phyloP scores from a whole-genome alignment of 1,140 invertebrate genomes.

The Frieseomelitta varia region DNA sequence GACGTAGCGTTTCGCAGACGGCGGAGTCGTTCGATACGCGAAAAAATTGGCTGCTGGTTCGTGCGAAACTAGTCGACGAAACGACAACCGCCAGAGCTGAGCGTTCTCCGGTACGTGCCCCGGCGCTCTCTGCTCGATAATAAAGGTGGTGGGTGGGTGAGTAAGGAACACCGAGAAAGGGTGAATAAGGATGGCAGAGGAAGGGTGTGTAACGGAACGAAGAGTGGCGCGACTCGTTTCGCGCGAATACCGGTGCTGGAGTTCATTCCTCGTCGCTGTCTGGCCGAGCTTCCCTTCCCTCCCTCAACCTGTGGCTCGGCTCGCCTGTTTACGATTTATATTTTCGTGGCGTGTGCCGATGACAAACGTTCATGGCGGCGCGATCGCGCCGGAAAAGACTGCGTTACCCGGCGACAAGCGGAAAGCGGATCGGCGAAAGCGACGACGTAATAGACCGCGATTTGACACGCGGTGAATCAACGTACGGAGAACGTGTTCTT shows the following conservation, averaged over 20 bases:
- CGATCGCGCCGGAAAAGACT: not conserved
- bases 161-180: not conserved
- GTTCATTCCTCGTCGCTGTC: conserved; percentile 62
- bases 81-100: conserved; percentile 1
- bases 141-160: conserved; percentile 18
- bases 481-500: not conserved
- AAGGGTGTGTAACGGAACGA: conserved; percentile 2
- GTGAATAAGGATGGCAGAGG: not conserved
- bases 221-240: conserved; percentile 33
- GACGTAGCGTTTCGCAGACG: conserved; percentile 15
- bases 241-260: conserved; percentile 52
- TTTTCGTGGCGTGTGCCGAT: conserved; percentile 54
- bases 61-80: conserved; percentile 29
- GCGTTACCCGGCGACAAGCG: conserved; percentile 1
- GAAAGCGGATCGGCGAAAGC: not conserved
- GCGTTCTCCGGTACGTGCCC: conserved; percentile 49
- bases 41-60: conserved; percentile 38
- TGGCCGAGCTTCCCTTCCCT: not conserved
- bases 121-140: conserved; percentile 48
- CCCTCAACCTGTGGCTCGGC: conserved; percentile 64
- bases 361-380: conserved; percentile 57
- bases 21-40: conserved; percentile 33
- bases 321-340: conserved; percentile 66
- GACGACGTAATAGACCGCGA: not conserved
- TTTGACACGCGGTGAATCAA: not conserved